These are phyloP conservation scores for Pandemis corylana DNA, from an alignment of 2,888 invertebrate species.

Conservation along the genomic window DNA sequence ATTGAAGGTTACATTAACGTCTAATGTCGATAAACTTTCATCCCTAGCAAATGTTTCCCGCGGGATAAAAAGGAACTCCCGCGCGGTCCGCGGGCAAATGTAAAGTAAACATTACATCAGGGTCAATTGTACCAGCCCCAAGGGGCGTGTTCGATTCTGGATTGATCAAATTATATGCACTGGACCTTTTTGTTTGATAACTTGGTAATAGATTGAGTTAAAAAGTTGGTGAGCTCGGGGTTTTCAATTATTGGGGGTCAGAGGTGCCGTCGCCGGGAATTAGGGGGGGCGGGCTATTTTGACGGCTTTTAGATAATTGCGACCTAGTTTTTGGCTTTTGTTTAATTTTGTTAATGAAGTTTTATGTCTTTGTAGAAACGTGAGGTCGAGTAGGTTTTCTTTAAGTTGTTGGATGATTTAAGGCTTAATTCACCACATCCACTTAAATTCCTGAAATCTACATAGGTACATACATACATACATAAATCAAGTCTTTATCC, in stretches of 20 bases:
- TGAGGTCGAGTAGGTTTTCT: too few species aligned
- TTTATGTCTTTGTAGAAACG: neutral
- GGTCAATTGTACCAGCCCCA: conserved; percentile 12
- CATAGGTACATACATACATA: too few species aligned
- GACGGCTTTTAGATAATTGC: conserved; percentile 26
- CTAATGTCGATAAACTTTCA: neutral
- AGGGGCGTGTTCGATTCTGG: conserved; percentile 25
- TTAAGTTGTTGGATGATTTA: too few species aligned
- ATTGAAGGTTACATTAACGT: neutral
- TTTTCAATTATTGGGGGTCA: conserved; percentile 38
- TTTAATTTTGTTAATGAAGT: neutral
- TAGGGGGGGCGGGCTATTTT: conserved; percentile 27
- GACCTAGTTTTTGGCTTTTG: conserved; percentile 21
- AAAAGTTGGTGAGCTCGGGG: conserved; percentile 35
- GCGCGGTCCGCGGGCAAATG: neutral
- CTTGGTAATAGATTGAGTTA: conserved; percentile 45
- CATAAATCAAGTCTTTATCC: too few species aligned
- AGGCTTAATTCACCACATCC: too few species aligned
- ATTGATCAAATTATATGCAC: conserved; percentile 46
- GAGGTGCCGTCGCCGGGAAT: conserved; percentile 8
- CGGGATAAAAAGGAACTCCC: neutral
- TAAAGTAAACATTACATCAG: conserved; percentile 3
- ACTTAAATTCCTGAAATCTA: too few species aligned
- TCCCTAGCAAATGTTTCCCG: neutral
- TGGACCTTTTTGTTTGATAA: conserved; percentile 45